Conservation (phyloP, 2,113 vertebrate species). For the Heterotis niloticus region DNA sequence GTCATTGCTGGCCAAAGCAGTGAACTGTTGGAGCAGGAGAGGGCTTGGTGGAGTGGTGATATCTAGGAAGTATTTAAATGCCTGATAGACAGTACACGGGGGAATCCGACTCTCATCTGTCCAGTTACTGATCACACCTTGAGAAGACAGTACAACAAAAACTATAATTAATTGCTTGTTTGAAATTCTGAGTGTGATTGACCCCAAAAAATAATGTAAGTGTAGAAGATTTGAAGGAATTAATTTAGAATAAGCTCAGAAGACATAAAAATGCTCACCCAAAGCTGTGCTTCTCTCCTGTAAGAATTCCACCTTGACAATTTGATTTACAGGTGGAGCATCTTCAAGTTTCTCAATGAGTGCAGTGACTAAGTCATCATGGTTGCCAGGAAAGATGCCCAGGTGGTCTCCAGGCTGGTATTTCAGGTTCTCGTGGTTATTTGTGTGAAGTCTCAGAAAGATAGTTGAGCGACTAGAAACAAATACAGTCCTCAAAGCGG, state of each 20-base stretch:
- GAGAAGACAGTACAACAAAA: slow-evolving; percentile 4
- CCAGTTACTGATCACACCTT: slow-evolving; percentile 97
- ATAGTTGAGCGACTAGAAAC: slow-evolving; percentile 82
- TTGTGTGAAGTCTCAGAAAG: slow-evolving; percentile 85
- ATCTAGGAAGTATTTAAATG: slow-evolving; percentile 93
- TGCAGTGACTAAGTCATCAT: slow-evolving; percentile 82
- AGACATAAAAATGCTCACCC: slow-evolving; percentile 57
- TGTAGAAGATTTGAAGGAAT: not conserved
- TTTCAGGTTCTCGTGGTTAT: slow-evolving; percentile 76
- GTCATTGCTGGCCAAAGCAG: slow-evolving; percentile 82
- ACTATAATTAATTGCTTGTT: not conserved
- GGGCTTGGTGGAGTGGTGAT: slow-evolving; percentile 92
- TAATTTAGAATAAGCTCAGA: not conserved
- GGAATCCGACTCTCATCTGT: slow-evolving; percentile 82
- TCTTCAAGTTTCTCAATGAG: slow-evolving; percentile 89
- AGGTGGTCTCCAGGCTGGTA: slow-evolving; percentile 93
- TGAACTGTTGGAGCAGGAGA: slow-evolving; percentile 88
- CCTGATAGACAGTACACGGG: slow-evolving; percentile 92
- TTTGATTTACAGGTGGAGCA: slow-evolving; percentile 83
- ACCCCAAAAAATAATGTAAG: not conserved
- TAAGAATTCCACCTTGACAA: slow-evolving; percentile 91
- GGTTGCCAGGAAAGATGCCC: slow-evolving; percentile 89
- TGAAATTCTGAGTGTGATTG: not conserved
- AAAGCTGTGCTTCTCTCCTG: slow-evolving; percentile 89
- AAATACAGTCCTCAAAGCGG: not conserved